These are phyloP conservation scores for Bufo gargarizans DNA, from an alignment of 2,113 vertebrate species.

Conservation along the genomic window DNA sequence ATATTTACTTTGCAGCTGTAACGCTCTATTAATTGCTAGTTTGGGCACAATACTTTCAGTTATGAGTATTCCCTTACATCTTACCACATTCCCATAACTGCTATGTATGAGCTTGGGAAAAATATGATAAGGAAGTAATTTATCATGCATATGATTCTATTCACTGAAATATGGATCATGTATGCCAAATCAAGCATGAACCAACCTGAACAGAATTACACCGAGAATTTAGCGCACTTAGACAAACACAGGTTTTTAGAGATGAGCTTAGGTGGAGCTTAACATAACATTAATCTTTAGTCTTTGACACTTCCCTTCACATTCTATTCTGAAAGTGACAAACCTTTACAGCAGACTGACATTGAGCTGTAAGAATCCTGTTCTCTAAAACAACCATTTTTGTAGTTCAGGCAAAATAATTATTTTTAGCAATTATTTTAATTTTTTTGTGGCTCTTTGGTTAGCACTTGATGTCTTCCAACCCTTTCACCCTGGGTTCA, in stretches of 20 bases:
- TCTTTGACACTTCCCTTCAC: neutral
- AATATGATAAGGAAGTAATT: constrained; percentile 35
- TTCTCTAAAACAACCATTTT: neutral
- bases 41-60: constrained; percentile 1
- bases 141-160: constrained; percentile 21
- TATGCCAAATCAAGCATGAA: constrained; percentile 33
- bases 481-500: neutral
- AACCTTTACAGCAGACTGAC: neutral
- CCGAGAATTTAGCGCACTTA: neutral
- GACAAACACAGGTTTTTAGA: constrained; percentile 8
- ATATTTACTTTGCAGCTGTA: neutral
- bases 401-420: neutral
- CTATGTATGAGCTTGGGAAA: constrained; percentile 12
- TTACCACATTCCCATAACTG: constrained; percentile 5
- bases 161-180: constrained; percentile 24
- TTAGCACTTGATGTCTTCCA: neutral
- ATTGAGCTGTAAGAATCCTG: neutral
- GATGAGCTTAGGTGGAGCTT: constrained; percentile 31
- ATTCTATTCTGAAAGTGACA: neutral
- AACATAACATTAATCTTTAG: constrained; percentile 38
- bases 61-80: neutral
- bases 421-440: neutral
- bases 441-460: neutral
- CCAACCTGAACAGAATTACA: constrained; percentile 29
- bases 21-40: neutral